Evolutionary conservation across 2,797 vertebrate genomes (phyloP).

Genomic region (Protosalanx chinensis): DNA sequence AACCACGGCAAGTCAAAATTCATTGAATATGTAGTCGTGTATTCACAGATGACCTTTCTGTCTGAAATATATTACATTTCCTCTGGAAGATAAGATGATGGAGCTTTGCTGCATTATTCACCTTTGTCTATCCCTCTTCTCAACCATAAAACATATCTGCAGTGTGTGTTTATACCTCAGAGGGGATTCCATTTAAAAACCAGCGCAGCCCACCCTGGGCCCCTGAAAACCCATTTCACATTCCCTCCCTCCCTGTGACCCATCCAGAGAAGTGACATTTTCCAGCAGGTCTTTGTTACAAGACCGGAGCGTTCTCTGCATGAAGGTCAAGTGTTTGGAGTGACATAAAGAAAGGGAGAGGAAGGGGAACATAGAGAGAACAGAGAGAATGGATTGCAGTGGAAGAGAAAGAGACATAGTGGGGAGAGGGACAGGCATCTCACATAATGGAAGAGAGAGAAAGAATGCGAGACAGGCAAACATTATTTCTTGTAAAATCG

Average conservation of each 20-base stretch:
- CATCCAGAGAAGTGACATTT: conserved; percentile 1
- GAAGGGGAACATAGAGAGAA: too few species aligned
- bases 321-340: not conserved
- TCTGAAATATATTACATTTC: not conserved
- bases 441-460: too few species aligned
- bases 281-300: not conserved
- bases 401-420: too few species aligned
- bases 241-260: not conserved
- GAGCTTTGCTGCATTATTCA: not conserved
- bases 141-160: too few species aligned
- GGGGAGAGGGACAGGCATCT: too few species aligned
- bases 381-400: not conserved
- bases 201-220: not conserved
- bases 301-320: not conserved
- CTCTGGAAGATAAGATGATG: not conserved
- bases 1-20: not conserved
- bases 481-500: too few species aligned
- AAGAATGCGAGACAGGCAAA: too few species aligned
- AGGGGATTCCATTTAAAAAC: too few species aligned
- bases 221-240: not conserved
- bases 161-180: too few species aligned
- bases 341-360: not conserved
- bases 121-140: not conserved
- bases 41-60: not conserved
- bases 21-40: not conserved